These are phyloP conservation scores for Sandelia bainsii DNA, from an alignment of 2,797 vertebrate species.

Conservation along the genomic window DNA sequence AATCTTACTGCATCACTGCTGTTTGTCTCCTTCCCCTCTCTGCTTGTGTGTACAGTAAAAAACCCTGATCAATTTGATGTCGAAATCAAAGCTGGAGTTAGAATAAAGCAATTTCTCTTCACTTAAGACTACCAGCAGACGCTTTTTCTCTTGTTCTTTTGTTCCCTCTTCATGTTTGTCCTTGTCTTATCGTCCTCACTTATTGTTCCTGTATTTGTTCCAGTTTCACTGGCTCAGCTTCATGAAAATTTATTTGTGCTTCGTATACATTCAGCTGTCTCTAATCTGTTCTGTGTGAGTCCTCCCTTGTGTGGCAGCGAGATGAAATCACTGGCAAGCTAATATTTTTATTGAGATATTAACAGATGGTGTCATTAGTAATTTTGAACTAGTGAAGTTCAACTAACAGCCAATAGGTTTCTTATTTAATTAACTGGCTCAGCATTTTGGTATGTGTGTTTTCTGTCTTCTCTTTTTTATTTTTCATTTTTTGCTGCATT, in stretches of 20 bases:
- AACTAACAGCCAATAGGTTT: conserved; percentile 14
- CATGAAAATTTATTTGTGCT: conserved; percentile 29
- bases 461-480: not conserved
- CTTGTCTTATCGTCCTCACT: conserved; percentile 21
- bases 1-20: conserved; percentile 8
- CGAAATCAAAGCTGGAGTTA: conserved; percentile 39
- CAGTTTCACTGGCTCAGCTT: conserved; percentile 23
- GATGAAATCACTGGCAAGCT: conserved; percentile 39
- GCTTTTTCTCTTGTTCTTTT: conserved; percentile 12
- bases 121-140: conserved; percentile 3
- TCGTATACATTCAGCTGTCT: conserved; percentile 35
- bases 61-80: conserved; percentile 37
- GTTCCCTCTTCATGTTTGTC: conserved; percentile 35
- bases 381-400: conserved; percentile 30
- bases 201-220: conserved; percentile 36
- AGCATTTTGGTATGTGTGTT: not conserved
- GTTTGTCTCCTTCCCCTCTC: not conserved
- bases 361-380: conserved; percentile 59
- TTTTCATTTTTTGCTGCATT: not conserved
- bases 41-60: conserved; percentile 7
- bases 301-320: conserved; percentile 37
- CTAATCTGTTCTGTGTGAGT: conserved; percentile 32
- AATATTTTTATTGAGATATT: conserved; percentile 33
- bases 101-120: conserved; percentile 36
- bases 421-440: conserved; percentile 17